These are phyloP conservation scores for Zaprionus lachaisei DNA, from an alignment of 1,140 invertebrate species.

Conservation along the genomic window DNA sequence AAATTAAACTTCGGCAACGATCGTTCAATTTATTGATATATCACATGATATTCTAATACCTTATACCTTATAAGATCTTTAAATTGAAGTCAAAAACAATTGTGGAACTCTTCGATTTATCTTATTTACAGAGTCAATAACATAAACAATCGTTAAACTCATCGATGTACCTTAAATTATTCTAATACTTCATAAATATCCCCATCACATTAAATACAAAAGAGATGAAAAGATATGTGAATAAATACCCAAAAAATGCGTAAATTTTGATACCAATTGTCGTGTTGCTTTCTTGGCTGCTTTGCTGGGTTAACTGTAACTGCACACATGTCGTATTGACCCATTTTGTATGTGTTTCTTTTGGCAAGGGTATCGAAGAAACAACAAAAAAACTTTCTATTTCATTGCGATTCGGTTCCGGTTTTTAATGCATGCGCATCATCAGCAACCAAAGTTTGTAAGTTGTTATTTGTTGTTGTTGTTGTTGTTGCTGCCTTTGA, in stretches of 20 bases:
- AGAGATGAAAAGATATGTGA: too few relatives aligned
- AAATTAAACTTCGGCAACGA: too few relatives aligned
- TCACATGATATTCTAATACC: too few relatives aligned
- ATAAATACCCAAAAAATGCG: background rate
- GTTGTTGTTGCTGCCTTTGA: background rate
- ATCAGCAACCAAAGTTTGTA: background rate
- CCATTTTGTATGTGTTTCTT: slow-evolving; percentile 16
- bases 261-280: background rate
- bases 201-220: too few relatives aligned
- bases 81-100: too few relatives aligned
- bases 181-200: too few relatives aligned
- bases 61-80: too few relatives aligned
- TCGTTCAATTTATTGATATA: too few relatives aligned
- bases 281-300: background rate
- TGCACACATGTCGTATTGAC: slow-evolving; percentile 17
- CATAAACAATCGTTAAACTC: too few relatives aligned
- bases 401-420: slow-evolving; percentile 68
- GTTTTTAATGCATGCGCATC: slow-evolving; percentile 55
- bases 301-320: slow-evolving; percentile 6
- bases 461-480: background rate
- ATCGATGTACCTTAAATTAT: too few relatives aligned
- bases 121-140: too few relatives aligned
- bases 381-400: slow-evolving; percentile 69
- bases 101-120: too few relatives aligned
- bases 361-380: slow-evolving; percentile 22